Percentiles rank a stretch among this genome's conserved stretches.
Evolutionary conservation across 2,113 vertebrate species (phyloP).

Genomic region (Lepisosteus oculatus): DNA sequence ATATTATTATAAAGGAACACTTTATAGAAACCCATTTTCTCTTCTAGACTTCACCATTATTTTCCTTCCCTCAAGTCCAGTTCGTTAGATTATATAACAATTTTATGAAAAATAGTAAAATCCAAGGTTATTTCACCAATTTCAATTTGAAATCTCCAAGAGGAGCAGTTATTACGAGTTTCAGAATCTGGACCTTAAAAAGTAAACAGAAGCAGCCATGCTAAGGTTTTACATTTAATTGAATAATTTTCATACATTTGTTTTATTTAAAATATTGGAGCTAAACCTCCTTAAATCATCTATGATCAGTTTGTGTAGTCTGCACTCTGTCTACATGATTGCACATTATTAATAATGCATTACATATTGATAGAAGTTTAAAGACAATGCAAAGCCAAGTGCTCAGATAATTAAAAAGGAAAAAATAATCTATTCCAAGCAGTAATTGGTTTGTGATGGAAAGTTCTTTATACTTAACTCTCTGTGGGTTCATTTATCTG

Average conservation of each 20-base stretch:
- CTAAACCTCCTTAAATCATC: background rate
- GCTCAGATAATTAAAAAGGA: constrained; percentile 2
- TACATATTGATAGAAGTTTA: constrained; percentile 1
- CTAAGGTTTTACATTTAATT: background rate
- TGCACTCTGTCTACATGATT: background rate
- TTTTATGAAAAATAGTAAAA: constrained; percentile 1
- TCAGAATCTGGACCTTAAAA: background rate
- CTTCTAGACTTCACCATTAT: constrained; percentile 1
- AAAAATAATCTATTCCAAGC: constrained; percentile 1
- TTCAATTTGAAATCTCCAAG: constrained; percentile 5
- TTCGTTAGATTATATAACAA: constrained; percentile 4
- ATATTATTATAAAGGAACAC: background rate
- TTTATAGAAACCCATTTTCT: background rate
- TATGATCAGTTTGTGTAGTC: background rate
- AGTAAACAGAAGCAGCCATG: background rate
- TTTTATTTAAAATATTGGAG: background rate
- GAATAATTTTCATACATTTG: background rate
- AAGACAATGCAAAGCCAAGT: background rate
- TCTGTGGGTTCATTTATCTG: constrained; percentile 1
- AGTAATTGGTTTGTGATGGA: background rate
- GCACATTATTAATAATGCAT: constrained; percentile 2
- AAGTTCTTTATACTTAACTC: background rate
- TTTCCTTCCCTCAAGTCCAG: background rate
- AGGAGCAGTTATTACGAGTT: background rate
- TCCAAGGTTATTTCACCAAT: constrained; percentile 11